Conservation (phyloP, 2,888 invertebrate species). For the Diarsia rubi region DNA sequence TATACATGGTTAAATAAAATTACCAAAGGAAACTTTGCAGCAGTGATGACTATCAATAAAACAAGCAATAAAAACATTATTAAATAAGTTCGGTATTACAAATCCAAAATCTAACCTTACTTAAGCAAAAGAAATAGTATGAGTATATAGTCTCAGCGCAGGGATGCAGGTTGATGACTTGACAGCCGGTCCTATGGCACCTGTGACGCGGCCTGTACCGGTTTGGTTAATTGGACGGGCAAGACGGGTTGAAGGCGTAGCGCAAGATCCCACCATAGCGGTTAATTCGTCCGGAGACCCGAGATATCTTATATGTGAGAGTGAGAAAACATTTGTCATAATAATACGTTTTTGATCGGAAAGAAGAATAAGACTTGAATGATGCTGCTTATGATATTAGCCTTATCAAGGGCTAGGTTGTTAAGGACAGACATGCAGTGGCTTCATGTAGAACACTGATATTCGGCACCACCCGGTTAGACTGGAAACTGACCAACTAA, state of each 20-base stretch:
- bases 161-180: constrained; percentile 31
- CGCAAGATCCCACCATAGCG: neutral
- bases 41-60: neutral
- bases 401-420: neutral
- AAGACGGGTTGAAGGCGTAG: constrained; percentile 2
- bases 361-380: neutral
- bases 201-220: constrained; percentile 34
- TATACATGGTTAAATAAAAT: neutral
- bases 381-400: neutral
- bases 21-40: neutral
- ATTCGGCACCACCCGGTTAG: neutral
- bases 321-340: neutral
- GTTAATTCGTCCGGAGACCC: constrained; percentile 7
- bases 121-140: neutral
- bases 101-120: neutral
- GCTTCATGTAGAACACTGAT: neutral
- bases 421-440: neutral
- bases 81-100: neutral
- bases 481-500: neutral
- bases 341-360: neutral
- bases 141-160: neutral
- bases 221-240: constrained; percentile 28
- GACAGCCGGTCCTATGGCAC: constrained; percentile 29
- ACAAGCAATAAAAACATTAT: neutral
- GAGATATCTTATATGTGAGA: neutral